Conservation (phyloP, 2,797 vertebrate genomes). For the Diceros bicornis region DNA sequence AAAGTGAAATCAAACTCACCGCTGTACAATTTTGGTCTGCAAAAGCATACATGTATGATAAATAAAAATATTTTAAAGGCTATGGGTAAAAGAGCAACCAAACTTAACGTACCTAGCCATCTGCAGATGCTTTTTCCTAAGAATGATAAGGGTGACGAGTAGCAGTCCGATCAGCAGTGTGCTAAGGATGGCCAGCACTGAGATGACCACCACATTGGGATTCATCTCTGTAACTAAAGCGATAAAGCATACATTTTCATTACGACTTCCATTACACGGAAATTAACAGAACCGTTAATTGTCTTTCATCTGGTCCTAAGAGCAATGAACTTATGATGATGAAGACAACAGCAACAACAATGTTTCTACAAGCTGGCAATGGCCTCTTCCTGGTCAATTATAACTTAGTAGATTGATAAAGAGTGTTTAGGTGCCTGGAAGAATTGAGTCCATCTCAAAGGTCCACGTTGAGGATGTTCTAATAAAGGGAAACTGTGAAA, state of each 20-base stretch:
- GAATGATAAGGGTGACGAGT: constrained; percentile 94
- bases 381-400: neutral
- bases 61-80: neutral
- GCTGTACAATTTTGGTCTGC: neutral
- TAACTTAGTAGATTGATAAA: neutral
- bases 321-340: neutral
- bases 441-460: neutral
- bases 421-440: neutral
- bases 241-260: constrained; percentile 67
- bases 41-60: neutral
- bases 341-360: neutral
- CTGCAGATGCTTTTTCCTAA: constrained; percentile 96
- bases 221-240: constrained; percentile 95
- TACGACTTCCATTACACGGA: neutral
- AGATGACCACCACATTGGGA: constrained; percentile 96
- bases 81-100: neutral
- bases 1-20: neutral
- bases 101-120: constrained; percentile 92
- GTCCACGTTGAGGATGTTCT: neutral
- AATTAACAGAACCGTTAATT: neutral
- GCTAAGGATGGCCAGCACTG: constrained; percentile 95
- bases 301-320: neutral
- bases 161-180: constrained; percentile 95
- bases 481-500: neutral
- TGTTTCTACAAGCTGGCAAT: neutral